Evolutionary conservation across 2,113 vertebrate species (phyloP).

Genomic region (Acinonyx jubatus): DNA sequence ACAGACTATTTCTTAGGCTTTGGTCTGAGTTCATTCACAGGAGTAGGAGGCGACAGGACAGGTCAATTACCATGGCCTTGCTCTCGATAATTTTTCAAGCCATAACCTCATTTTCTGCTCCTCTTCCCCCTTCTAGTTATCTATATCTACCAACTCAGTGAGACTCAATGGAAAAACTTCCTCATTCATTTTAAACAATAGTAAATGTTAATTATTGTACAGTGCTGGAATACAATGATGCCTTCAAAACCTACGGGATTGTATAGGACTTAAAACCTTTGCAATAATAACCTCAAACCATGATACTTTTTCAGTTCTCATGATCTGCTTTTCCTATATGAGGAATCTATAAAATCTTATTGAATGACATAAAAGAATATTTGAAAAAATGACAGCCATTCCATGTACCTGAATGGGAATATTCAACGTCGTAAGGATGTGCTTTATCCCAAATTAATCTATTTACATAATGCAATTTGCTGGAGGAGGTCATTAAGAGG

Average conservation of each 20-base stretch:
- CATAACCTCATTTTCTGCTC: constrained; percentile 50
- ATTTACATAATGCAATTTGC: not conserved
- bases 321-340: not conserved
- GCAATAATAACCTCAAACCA: not conserved
- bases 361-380: not conserved
- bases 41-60: not conserved
- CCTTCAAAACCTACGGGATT: constrained; percentile 21
- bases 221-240: not conserved
- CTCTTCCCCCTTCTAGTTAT: constrained; percentile 35
- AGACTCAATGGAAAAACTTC: not conserved
- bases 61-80: not conserved
- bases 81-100: not conserved
- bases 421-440: not conserved
- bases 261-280: not conserved
- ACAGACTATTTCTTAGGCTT: constrained; percentile 6
- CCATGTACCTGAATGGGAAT: not conserved
- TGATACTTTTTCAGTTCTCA: not conserved
- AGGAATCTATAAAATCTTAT: constrained; percentile 33
- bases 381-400: not conserved
- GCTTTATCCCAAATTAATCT: not conserved
- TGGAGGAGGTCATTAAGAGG: not conserved
- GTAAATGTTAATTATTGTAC: constrained; percentile 30
- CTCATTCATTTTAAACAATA: constrained; percentile 39
- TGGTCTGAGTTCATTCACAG: not conserved
- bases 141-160: constrained; percentile 1